These are phyloP conservation scores for Chinchilla lanigera DNA, from an alignment of 2,113 vertebrate genomes.

Conservation along the genomic window DNA sequence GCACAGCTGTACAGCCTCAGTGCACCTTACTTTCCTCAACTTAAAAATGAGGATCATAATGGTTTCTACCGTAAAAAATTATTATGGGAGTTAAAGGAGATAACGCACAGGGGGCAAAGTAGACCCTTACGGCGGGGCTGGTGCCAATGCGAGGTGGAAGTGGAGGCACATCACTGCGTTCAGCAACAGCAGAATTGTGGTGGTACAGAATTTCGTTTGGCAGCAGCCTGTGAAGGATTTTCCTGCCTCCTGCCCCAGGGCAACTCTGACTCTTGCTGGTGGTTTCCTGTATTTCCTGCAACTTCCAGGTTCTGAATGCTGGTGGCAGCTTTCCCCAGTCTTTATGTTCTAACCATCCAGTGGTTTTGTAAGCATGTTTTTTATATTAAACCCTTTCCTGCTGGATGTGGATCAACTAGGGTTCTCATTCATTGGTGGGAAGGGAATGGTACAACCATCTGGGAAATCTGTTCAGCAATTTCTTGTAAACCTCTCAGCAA, in stretches of 20 bases:
- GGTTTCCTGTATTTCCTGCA: not conserved
- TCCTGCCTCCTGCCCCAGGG: not conserved
- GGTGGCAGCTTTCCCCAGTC: not conserved
- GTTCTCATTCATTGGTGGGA: not conserved
- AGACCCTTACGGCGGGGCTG: not conserved
- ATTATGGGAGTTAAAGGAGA: not conserved
- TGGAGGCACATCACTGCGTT: not conserved
- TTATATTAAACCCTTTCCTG: not conserved
- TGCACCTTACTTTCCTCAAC: not conserved
- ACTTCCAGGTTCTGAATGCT: not conserved
- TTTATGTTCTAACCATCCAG: not conserved
- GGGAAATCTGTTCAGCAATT: not conserved
- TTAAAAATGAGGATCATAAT: not conserved
- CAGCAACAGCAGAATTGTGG: not conserved
- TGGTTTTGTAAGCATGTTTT: not conserved
- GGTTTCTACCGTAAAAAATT: conserved; percentile 3
- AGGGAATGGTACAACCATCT: not conserved
- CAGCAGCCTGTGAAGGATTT: not conserved
- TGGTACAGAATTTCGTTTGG: not conserved
- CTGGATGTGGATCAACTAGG: not conserved
- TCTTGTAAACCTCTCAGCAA: not conserved
- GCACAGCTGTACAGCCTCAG: not conserved
- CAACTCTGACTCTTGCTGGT: not conserved
- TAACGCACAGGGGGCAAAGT: not conserved
- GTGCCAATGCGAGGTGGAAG: not conserved